Conservation (phyloP, 2,888 invertebrate genomes). For the Entomobrya multifasciata region DNA sequence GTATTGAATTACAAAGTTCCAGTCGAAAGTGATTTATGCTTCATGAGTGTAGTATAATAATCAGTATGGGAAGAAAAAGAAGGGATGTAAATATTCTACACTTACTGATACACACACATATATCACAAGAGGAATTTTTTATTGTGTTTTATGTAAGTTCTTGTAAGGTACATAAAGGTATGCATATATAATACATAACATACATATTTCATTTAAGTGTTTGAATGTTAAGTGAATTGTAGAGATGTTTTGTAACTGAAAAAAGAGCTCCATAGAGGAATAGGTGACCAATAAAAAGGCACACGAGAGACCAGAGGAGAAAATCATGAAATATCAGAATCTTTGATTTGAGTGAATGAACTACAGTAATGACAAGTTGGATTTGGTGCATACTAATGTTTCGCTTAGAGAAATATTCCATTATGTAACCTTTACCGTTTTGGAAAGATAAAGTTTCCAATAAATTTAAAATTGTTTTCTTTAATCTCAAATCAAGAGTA, state of each 20-base stretch:
- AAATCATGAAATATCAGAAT: not conserved
- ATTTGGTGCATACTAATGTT: too few relatives aligned
- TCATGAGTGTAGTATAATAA: conserved; percentile 72
- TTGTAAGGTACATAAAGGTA: not conserved
- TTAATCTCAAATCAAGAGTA: too few relatives aligned
- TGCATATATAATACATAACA: not conserved
- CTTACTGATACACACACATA: conserved; percentile 2
- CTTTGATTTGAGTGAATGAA: not conserved
- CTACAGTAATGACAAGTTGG: not conserved
- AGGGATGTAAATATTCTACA: conserved; percentile 53
- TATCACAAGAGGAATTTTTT: conserved; percentile 28
- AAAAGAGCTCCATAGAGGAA: not conserved
- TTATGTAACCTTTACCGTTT: too few relatives aligned
- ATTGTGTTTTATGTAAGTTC: too few relatives aligned
- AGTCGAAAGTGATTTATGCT: conserved; percentile 79
- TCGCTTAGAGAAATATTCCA: too few relatives aligned
- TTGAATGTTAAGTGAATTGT: conserved; percentile 45
- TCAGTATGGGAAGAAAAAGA: conserved; percentile 54
- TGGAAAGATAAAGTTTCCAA: too few relatives aligned
- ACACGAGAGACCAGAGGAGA: not conserved
- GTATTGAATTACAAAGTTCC: conserved; percentile 79
- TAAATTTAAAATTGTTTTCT: too few relatives aligned
- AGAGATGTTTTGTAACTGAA: not conserved
- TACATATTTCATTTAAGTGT: conserved; percentile 49
- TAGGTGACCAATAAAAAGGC: not conserved